Evolutionary conservation across 2,113 vertebrate genomes (phyloP).

Genomic region (Lynx canadensis): DNA sequence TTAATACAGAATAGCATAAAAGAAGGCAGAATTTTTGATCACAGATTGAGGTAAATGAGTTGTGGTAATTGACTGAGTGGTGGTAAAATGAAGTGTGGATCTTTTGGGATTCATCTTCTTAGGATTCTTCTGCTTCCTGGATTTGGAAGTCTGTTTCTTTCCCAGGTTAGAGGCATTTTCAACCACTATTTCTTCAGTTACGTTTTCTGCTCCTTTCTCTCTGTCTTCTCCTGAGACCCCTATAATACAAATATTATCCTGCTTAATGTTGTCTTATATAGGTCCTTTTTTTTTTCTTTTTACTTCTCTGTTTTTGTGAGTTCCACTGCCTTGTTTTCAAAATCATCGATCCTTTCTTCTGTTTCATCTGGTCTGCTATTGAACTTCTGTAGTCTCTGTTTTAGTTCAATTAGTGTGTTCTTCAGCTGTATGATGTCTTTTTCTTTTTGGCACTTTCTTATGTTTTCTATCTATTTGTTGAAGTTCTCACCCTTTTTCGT

Average conservation of each 20-base stretch:
- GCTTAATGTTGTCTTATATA: neutral
- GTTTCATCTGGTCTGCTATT: neutral
- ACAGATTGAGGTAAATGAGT: neutral
- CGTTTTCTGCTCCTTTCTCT: neutral
- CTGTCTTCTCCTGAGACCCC: neutral
- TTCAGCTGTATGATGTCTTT: neutral
- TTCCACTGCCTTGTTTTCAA: neutral
- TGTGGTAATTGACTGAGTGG: too few species aligned
- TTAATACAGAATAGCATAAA: neutral
- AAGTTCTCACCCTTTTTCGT: neutral
- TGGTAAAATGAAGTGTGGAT: neutral
- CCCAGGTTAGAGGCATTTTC: neutral
- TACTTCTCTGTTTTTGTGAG: neutral
- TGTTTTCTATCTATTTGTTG: neutral
- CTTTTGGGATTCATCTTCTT: neutral
- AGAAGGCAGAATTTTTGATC: neutral
- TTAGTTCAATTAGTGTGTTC: neutral
- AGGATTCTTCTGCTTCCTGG: neutral
- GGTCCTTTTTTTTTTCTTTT: neutral
- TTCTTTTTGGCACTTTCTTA: neutral
- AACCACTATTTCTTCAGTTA: neutral
- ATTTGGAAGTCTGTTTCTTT: neutral
- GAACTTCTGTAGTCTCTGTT: neutral
- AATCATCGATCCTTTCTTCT: neutral
- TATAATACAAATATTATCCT: neutral